These are phyloP conservation scores for Lordiphosa clarofinis DNA, from an alignment of 1,140 invertebrate species.

Conservation along the genomic window DNA sequence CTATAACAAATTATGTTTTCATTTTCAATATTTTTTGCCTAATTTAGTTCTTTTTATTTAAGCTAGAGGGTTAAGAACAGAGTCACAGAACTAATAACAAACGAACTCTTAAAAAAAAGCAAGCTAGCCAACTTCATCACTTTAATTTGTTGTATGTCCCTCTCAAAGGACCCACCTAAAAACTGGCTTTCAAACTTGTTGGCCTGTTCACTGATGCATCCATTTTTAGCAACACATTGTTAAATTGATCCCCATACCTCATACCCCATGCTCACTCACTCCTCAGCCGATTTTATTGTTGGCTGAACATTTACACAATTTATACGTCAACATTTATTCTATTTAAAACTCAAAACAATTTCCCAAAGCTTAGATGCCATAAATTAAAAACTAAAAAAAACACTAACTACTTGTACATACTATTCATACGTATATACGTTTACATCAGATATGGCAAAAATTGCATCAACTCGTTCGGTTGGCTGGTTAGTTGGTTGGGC, in stretches of 20 bases:
- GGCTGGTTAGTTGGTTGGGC: conserved; percentile 20
- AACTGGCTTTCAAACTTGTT: conserved; percentile 29
- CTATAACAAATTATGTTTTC: too few relatives aligned
- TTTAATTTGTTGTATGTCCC: too few relatives aligned
- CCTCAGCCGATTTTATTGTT: conserved; percentile 53
- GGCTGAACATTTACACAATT: conserved; percentile 70
- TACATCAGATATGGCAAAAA: conserved; percentile 54
- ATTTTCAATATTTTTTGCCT: too few relatives aligned
- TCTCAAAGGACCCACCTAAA: too few relatives aligned
- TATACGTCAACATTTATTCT: conserved; percentile 72
- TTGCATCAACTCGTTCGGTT: conserved; percentile 52
- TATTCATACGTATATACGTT: neutral
- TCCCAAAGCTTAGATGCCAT: conserved; percentile 48
- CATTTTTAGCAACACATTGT: conserved; percentile 54
- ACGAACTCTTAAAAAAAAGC: too few relatives aligned
- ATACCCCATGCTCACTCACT: neutral
- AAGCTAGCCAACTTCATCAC: neutral
- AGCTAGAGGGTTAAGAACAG: too few relatives aligned
- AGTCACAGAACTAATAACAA: too few relatives aligned
- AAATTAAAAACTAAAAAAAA: conserved; percentile 31
- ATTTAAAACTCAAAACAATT: conserved; percentile 75
- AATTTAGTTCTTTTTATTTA: too few relatives aligned
- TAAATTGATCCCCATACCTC: conserved; percentile 25
- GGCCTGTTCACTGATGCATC: conserved; percentile 56
- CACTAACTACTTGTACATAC: conserved; percentile 1